Evolutionary conservation across 1,140 invertebrate species (phyloP).

Genomic region (Hermatobates lingyangjiaoensis): DNA sequence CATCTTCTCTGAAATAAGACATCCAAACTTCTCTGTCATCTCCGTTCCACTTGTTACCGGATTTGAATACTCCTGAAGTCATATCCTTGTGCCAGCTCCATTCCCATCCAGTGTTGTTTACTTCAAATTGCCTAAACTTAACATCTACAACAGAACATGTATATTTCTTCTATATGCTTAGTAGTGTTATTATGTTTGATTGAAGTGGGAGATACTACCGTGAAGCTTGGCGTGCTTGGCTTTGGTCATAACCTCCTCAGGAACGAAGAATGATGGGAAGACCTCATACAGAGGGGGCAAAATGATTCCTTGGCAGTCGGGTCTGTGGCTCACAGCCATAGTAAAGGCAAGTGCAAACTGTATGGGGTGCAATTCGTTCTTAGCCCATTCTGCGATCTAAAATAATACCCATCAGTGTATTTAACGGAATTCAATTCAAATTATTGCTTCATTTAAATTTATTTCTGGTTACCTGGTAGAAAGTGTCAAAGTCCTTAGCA

Average conservation of each 20-base stretch:
- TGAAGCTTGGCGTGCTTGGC: too few species aligned
- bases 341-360: conserved; percentile 40
- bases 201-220: too few species aligned
- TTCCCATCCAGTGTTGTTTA: conserved; percentile 10
- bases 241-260: too few species aligned
- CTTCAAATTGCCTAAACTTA: conserved; percentile 17
- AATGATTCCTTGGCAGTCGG: conserved; percentile 35
- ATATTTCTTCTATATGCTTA: too few species aligned
- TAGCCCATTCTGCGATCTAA: not conserved
- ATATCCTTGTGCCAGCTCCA: conserved; percentile 23
- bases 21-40: conserved; percentile 34
- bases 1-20: conserved; percentile 52
- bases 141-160: not conserved
- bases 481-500: conserved; percentile 30
- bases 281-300: conserved; percentile 46
- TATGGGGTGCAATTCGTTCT: conserved; percentile 23
- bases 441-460: too few species aligned
- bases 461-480: conserved; percentile 16
- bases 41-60: conserved; percentile 13
- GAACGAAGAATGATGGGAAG: conserved; percentile 42
- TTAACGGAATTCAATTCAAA: not conserved
- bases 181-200: too few species aligned
- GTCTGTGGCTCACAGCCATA: conserved; percentile 36
- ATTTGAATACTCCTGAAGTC: not conserved
- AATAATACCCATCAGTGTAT: not conserved